Evolutionary conservation across 2,113 vertebrate genomes (phyloP), one percentile per base, ranked within the genome.

Genomic region (Lanius ludovicianus): DNA sequence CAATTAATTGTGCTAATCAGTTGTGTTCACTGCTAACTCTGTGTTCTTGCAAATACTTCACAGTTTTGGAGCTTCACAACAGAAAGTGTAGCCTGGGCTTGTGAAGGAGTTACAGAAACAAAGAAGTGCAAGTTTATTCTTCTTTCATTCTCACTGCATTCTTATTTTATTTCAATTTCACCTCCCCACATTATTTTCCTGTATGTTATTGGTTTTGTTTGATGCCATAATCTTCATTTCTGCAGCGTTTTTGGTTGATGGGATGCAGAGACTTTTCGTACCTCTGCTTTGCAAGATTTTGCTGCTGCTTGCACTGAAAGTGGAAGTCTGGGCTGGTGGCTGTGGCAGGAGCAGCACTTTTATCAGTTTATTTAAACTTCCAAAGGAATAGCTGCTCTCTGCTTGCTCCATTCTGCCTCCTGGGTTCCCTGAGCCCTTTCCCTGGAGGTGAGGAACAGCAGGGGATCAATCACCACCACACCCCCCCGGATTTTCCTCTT

Each of bases 21-120:
- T 31, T 80, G 23, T 3, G 2, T 15, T 50, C 37, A 60, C 53
- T 88, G 53, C 21, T 46, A 19, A 65, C 55, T 90, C 55, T 67
- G 10, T 70, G 28, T 24, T 80, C 37, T 85, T 37, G 65, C 22
- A 79, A 91, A 52, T 6, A 3, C 35, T 60, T 68, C 42, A 11
- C 21, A 35, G 24, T 33, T 22, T 68, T 6, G 4, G 21, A 75
- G 21, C 33, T 75, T 60, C 67, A 33, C 35, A 59, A 64, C 23
- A 53, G 33, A 49, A 44, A 0, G 1, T 7, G 7, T 1, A 73
- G 28, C 68, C 13, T 28, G 28, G 3, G 12, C 53, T 79, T 59
- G 44, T 77, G 63, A 41, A 62, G 31, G 1, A 33, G 11, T 44
- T 16, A 33, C 53, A 84, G 35, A 24, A 76, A 37, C 3, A 53